Percentiles rank a stretch among this genome's conserved stretches.
Evolutionary conservation across 1,140 invertebrate species (phyloP).

Genomic region (Nasonia longicornis): DNA sequence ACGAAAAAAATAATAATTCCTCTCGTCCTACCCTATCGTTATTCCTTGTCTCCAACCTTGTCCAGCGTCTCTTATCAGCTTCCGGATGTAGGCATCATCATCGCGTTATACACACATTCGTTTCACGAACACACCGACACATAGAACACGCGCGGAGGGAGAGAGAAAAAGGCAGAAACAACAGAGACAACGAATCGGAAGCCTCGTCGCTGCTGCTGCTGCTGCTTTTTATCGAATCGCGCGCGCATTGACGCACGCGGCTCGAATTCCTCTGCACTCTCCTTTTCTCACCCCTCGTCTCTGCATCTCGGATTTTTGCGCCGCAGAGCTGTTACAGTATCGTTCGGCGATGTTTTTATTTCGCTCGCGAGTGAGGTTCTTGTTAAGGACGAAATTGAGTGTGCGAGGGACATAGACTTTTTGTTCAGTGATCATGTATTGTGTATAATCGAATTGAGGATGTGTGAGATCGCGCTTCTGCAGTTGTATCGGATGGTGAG

Average conservation of each 20-base stretch:
- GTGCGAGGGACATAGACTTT: neutral
- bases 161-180: neutral
- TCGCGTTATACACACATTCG: neutral
- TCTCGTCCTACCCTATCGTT: neutral
- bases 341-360: neutral
- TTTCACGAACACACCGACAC: neutral
- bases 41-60: slow-evolving; percentile 10
- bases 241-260: slow-evolving; percentile 47
- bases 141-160: neutral
- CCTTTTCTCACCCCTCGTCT: slow-evolving; percentile 6
- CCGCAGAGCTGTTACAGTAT: neutral
- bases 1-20: neutral
- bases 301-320: neutral
- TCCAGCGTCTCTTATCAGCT: neutral
- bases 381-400: neutral
- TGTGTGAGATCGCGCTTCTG: neutral
- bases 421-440: neutral
- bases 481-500: neutral
- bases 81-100: neutral
- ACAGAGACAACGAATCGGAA: neutral
- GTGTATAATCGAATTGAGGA: neutral
- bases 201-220: neutral
- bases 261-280: slow-evolving; percentile 9
- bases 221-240: slow-evolving; percentile 44
- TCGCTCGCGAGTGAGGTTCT: neutral